Conservation (phyloP, 2,797 vertebrate species). For the Enteromius unitaeniatus region DNA sequence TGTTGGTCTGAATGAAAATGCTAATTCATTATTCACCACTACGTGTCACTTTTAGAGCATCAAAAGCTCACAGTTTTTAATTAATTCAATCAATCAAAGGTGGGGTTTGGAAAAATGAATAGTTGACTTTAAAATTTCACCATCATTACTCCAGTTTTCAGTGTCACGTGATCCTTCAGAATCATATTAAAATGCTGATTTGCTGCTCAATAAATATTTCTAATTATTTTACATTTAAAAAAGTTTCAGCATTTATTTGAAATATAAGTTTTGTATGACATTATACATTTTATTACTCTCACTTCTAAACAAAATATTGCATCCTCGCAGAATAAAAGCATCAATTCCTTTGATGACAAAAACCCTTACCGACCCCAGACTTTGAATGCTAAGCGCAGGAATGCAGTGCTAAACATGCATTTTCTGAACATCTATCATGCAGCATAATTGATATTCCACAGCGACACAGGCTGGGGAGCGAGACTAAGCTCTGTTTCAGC, state of each 20-base stretch:
- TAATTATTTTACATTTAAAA: neutral
- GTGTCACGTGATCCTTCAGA: neutral
- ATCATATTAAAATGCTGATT: neutral
- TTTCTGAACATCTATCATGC: neutral
- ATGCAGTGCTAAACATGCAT: neutral
- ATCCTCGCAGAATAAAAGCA: neutral
- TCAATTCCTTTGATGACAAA: neutral
- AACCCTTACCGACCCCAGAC: neutral
- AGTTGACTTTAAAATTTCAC: neutral
- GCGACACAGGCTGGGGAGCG: neutral
- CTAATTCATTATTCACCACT: no score
- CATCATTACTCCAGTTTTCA: neutral
- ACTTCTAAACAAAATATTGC: neutral
- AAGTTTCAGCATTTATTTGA: no score
- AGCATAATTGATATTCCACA: slow-evolving; percentile 5
- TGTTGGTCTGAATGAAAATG: no score
- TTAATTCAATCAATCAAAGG: no score
- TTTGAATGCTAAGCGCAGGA: neutral
- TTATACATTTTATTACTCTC: neutral
- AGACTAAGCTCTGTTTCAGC: slow-evolving; percentile 1
- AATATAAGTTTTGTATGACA: neutral
- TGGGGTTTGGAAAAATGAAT: no score
- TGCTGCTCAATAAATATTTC: neutral
- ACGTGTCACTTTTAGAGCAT: no score
- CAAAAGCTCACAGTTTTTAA: no score